These are phyloP conservation scores for Buathra laborator DNA, from an alignment of 2,888 invertebrate genomes.

Conservation along the genomic window DNA sequence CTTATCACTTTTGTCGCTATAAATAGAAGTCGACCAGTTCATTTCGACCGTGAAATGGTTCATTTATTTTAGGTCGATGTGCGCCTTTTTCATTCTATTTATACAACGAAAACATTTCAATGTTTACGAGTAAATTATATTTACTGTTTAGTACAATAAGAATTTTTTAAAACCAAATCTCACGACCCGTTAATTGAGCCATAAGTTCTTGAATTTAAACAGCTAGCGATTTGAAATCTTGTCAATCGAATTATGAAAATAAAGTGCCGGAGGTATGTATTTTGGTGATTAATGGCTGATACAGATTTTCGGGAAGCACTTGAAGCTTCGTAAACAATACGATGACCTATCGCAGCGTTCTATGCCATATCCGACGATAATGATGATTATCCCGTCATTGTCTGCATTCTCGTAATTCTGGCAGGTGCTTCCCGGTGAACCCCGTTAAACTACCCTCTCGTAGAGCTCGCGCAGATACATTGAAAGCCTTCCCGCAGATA, in stretches of 20 bases:
- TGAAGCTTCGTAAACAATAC: slow-evolving; percentile 1
- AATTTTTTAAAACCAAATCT: neutral
- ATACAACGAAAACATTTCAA: too few relatives aligned
- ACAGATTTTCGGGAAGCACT: neutral
- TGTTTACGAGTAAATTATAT: too few relatives aligned
- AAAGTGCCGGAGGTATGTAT: neutral
- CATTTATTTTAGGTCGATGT: too few relatives aligned
- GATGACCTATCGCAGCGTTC: slow-evolving; percentile 17
- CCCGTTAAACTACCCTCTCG: slow-evolving; percentile 22
- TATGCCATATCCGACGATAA: slow-evolving; percentile 23
- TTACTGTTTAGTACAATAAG: too few relatives aligned
- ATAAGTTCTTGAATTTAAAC: neutral
- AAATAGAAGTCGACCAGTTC: too few relatives aligned
- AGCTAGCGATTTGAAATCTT: too few relatives aligned
- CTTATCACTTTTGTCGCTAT: too few relatives aligned
- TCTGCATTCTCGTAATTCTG: slow-evolving; percentile 35
- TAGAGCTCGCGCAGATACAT: neutral
- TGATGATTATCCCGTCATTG: slow-evolving; percentile 44
- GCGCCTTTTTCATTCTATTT: too few relatives aligned
- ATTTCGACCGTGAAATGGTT: too few relatives aligned
- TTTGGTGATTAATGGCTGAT: neutral
- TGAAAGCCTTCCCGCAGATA: slow-evolving; percentile 20
- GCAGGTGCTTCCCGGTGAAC: slow-evolving; percentile 7
- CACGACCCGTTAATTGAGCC: neutral
- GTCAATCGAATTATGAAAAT: neutral